Base-by-base conservation (phyloP, 2,113 vertebrate species). In the Motacilla alba region DNA sequence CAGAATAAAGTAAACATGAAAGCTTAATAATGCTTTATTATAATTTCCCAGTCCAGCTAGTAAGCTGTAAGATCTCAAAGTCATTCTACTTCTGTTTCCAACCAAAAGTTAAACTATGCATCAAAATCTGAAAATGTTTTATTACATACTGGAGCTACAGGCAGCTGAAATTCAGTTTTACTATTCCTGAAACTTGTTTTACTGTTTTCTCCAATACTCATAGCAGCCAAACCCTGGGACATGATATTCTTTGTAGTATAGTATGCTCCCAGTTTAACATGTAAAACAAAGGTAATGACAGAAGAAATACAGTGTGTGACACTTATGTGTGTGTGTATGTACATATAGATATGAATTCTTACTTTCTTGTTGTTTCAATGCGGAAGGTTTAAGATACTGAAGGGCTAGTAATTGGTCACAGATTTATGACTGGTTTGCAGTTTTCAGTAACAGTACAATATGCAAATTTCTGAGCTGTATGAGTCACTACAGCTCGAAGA, bases 401-500 rank as follows among this genome's bases (percentile, higher is more conserved):
- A 70, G 18, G 78, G 55, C 63, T 43, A 63, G 15, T 66, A 68
- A 85, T 18, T 66, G 49, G 59, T 64, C 56, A 83, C 33, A 87
- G 73, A 85, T 87, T 79, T 56, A 52, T 26, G 55, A 70, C n/a
- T 68, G 39, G 28, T 80, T 31, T 83, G 35, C 68, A 89, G 59
- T 83, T 80, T 86, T 90, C 79, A 88, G 27, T 46, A 87, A 44
- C 33, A 73, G 43, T n/a, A 49, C 11, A 56, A 87, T 30, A 87
- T 53, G 68, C 68, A 86, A 83, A 92, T 83, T 52, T 87, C 68
- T 83, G 79, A 68, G 30, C 72, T 78, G 12, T 84, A 35, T 64
- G 83, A 96, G 74, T 96, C 88, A 90, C 85, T 69, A 47, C 43
- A 77, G 77, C 66, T 86, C 59, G 4, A 93, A 83, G 75, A 90